Evolutionary conservation across 2,797 vertebrate species (phyloP), one percentile per base, ranked within the genome.

Genomic region (Macropodus opercularis): DNA sequence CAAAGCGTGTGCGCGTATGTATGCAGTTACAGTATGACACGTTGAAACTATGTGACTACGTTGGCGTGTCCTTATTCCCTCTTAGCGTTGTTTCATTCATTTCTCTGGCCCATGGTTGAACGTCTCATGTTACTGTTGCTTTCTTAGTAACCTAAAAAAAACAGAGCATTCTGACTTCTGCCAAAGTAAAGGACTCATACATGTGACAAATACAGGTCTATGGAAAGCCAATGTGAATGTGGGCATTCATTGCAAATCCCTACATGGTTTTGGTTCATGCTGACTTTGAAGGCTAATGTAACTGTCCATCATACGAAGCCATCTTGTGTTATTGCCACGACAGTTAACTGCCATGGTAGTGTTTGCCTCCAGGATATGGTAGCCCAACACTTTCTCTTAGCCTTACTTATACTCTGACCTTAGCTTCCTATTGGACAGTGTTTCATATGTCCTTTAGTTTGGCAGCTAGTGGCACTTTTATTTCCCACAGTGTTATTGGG

Each of bases 21-120:
- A 24, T 8, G 60, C 39, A 50, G 61, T 65, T 71, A 40, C 49
- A 52, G 67, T 73, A 47, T 52, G 68, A 75, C 8, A 3, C 55
- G 55, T 66, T 60, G 58, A 75, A 69, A 71, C 13, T 5, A 63
- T 60, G 70, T 75, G 64, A 76, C 55, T 60, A n/a, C 78, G 72
- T 77, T 57, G 67, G 77, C 81, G 80, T 79, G 84, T 78, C 75
- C 40, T 65, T 72, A 44, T 77, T 72, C 63, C 47, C 10, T 46
- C 43, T 23, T 17, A n/a, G 17, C 55, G 38, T 36, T 23, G 46
- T 34, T 27, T 60, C n/a, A n/a, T 64, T 42, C 31, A 6, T 64
- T 51, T 19, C 61, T 56, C 50, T 31, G 60, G 52, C 48, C 71
- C 69, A 39, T 10, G 22, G 8, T 59, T 63, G 22, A 75, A 49